Evolutionary conservation across 2,888 invertebrate genomes (phyloP), one percentile per base, ranked within the genome.

Genomic region (Ligdia adustata): DNA sequence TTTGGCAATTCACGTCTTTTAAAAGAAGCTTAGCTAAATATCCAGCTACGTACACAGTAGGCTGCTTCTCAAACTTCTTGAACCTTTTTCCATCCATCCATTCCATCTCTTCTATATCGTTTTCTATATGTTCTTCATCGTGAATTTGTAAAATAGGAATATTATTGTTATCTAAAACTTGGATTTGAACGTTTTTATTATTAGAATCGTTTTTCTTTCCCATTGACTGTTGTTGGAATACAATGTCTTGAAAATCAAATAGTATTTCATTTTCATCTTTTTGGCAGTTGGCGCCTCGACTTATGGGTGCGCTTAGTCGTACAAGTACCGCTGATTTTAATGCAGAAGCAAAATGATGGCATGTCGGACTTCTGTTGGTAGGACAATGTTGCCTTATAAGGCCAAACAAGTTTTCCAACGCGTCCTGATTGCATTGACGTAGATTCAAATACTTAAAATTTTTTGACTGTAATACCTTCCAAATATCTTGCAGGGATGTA

Each of bases 331-430:
- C 2, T 1, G 29, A 29, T 4, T 29, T 29, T 9, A 29, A 9
- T 4, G 29, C 29, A 2, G 14, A 14, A n/a, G 1, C 2, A 29
- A 29, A 29, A 9, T 29, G 29, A n/a, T 29, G 29, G n/a, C 29
- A 29, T 4, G 29, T 14, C 1, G 29, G 29, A 9, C 15, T 29
- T 15, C 15, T 29, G 15, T 29, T 29, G 6, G 29, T 29, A 1
- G 29, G 29, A n/a, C 29, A n/a, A 9, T 31, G 31, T 31, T 15
- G 31, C 5, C 31, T 31, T 14, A 31, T 31, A 4, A 31, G 1
- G 1, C 31, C 31, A 15, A 31, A 31, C n/a, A 31, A 4, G 9
- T 31, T 31, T 15, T 31, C 31, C 4, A 31, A 15, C 2, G 31
- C 7, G 9, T 31, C 31, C n/a, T 15, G 31, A 28, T 31, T 31